Percentiles rank a stretch among this genome's conserved stretches.
Evolutionary conservation across 2,888 invertebrate species (phyloP).

Genomic region (Bimastos eiseni): DNA sequence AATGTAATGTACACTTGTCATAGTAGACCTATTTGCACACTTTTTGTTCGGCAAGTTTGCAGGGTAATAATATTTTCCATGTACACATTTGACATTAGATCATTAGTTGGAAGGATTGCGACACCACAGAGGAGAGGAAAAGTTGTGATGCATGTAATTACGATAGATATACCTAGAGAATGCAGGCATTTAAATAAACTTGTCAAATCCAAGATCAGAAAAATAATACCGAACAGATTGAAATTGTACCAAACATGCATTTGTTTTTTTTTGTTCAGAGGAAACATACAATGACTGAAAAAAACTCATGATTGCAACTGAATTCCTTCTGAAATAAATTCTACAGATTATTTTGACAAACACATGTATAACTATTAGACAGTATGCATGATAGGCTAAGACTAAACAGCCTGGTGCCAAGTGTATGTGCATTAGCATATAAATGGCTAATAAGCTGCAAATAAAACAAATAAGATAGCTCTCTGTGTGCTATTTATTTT

Average conservation of each 20-base stretch:
- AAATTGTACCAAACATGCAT: neutral
- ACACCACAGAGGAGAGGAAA: neutral
- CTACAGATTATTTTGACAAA: neutral
- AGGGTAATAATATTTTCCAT: neutral
- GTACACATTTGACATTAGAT: too few relatives aligned
- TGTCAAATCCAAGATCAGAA: neutral
- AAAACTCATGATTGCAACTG: neutral
- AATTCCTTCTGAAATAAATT: neutral
- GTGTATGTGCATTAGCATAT: neutral
- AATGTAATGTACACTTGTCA: neutral
- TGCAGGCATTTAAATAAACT: neutral
- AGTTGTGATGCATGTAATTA: slow-evolving; percentile 1
- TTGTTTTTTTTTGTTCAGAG: neutral
- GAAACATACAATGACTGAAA: neutral
- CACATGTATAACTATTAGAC: too few relatives aligned
- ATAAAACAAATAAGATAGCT: too few relatives aligned
- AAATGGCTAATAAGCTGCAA: too few relatives aligned
- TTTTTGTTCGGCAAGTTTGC: neutral
- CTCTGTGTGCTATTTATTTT: neutral
- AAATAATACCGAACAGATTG: neutral
- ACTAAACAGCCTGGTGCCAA: neutral
- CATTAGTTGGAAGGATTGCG: neutral
- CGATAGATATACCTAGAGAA: neutral
- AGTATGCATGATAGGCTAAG: too few relatives aligned
- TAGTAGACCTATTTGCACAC: neutral